Conservation (phyloP, 2,888 invertebrate species). For the Stenolophus ochropezus region DNA sequence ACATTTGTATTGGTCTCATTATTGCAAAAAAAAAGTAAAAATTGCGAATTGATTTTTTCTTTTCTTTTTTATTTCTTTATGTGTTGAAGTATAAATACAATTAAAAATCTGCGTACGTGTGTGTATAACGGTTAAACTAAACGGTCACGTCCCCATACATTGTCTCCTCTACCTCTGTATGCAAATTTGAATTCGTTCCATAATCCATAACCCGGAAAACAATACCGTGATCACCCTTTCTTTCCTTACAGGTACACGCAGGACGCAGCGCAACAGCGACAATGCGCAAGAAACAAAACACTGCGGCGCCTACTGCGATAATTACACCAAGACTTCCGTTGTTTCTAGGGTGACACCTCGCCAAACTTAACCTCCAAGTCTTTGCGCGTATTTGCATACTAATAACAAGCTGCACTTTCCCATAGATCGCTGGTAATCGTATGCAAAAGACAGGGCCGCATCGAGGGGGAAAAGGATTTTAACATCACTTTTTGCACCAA, state of each 20-base stretch:
- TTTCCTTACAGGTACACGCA: not conserved
- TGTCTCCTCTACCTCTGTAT: slow-evolving; percentile 65
- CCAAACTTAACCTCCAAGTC: slow-evolving; percentile 52
- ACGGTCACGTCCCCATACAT: slow-evolving; percentile 8
- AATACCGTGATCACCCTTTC: slow-evolving; percentile 1
- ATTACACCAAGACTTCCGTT: slow-evolving; percentile 33
- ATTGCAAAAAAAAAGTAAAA: no score
- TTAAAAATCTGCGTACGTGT: not conserved
- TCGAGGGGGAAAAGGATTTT: not conserved
- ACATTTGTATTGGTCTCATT: no score
- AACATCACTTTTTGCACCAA: no score
- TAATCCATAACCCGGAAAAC: slow-evolving; percentile 23
- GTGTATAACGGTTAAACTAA: slow-evolving; percentile 35
- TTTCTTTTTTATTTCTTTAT: no score
- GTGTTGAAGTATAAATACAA: not conserved
- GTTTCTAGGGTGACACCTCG: slow-evolving; percentile 31
- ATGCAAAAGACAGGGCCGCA: slow-evolving; percentile 48
- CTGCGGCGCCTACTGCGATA: slow-evolving; percentile 20
- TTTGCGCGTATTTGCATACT: slow-evolving; percentile 57
- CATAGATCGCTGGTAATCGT: slow-evolving; percentile 44
- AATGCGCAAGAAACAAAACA: slow-evolving; percentile 35
- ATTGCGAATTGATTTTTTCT: no score
- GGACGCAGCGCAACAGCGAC: not conserved
- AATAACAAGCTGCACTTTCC: slow-evolving; percentile 54
- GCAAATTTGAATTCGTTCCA: slow-evolving; percentile 71